Conservation (phyloP, 2,888 invertebrate genomes). For the Dascillus cervinus region DNA sequence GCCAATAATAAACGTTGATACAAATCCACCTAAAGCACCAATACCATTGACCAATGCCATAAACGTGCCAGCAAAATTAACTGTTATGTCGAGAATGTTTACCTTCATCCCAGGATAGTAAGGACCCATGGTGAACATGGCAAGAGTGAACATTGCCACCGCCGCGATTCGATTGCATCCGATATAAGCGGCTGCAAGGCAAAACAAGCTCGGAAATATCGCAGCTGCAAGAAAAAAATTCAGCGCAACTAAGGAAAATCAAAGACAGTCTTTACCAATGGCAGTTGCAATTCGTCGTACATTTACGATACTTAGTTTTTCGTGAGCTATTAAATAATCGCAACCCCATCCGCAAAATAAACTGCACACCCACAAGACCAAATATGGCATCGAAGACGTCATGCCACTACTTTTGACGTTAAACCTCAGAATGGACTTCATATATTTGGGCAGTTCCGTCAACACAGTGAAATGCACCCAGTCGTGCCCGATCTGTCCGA, state of each 20-base stretch:
- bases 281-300: slow-evolving; percentile 62
- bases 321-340: slow-evolving; percentile 57
- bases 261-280: slow-evolving; percentile 50
- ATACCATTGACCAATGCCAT: slow-evolving; percentile 58
- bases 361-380: slow-evolving; percentile 58
- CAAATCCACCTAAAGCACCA: slow-evolving; percentile 54
- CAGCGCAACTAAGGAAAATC: background rate
- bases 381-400: slow-evolving; percentile 57
- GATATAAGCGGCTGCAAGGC: slow-evolving; percentile 55
- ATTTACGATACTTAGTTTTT: slow-evolving; percentile 48
- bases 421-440: slow-evolving; percentile 59
- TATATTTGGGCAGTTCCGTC: slow-evolving; percentile 62
- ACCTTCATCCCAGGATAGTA: slow-evolving; percentile 63
- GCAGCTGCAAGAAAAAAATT: slow-evolving; percentile 46
- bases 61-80: slow-evolving; percentile 56
- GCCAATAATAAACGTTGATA: slow-evolving; percentile 54
- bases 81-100: slow-evolving; percentile 56
- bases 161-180: slow-evolving; percentile 49
- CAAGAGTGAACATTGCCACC: slow-evolving; percentile 49
- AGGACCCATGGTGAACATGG: slow-evolving; percentile 61
- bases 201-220: slow-evolving; percentile 53
- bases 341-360: slow-evolving; percentile 58
- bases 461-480: slow-evolving; percentile 66
- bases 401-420: slow-evolving; percentile 56
- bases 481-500: slow-evolving; percentile 64